Percentiles rank a stretch among this genome's conserved stretches.
Evolutionary conservation across 2,113 vertebrate species (phyloP).

Genomic region (Dryoscopus gambensis): DNA sequence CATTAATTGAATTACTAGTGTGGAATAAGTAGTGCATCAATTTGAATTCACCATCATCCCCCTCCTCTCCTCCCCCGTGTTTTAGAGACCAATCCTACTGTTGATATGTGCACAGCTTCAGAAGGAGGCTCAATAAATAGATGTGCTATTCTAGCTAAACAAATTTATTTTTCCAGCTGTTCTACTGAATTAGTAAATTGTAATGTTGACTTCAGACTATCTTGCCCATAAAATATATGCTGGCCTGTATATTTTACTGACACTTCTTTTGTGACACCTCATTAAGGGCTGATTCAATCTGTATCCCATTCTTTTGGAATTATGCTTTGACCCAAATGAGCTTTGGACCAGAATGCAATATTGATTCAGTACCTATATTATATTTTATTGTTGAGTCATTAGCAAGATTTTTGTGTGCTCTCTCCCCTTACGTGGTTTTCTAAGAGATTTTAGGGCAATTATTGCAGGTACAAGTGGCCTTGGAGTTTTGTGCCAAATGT

Average conservation of each 20-base stretch:
- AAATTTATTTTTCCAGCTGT: conserved; percentile 73
- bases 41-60: conserved; percentile 63
- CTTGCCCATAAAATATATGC: conserved; percentile 61
- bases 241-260: conserved; percentile 55
- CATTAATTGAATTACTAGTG: conserved; percentile 74
- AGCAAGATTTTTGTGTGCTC: not conserved
- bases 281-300: conserved; percentile 29
- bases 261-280: conserved; percentile 32
- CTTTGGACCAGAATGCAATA: not conserved
- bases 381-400: not conserved
- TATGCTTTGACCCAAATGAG: not conserved
- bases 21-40: conserved; percentile 68
- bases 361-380: not conserved
- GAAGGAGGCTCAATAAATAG: conserved; percentile 68
- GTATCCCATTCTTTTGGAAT: not conserved
- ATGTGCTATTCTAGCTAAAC: conserved; percentile 68
- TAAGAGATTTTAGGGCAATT: not conserved
- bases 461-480: not conserved
- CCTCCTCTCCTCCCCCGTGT: not conserved
- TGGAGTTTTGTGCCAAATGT: not conserved
- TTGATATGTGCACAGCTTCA: conserved; percentile 55
- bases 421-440: not conserved
- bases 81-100: conserved; percentile 68
- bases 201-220: conserved; percentile 66
- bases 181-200: conserved; percentile 65